A percentile compares a stretch with the other conserved stretches of the same genome.
Conservation (phyloP, 2,113 vertebrate genomes). For the Phrynosoma blainvillii region DNA sequence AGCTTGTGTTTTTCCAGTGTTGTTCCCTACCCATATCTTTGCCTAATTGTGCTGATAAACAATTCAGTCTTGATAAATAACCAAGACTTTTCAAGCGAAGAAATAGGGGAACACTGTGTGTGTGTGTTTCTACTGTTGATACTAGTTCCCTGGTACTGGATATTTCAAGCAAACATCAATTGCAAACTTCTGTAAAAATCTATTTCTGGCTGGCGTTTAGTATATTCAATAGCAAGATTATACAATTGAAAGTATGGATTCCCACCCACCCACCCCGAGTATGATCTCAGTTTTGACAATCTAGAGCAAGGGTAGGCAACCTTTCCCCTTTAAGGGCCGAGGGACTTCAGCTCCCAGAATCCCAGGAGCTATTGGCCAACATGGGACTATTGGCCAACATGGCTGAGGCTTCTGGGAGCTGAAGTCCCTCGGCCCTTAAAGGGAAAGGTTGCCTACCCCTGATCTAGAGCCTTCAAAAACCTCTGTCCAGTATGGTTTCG, state of each 20-base stretch:
- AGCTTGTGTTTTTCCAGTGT: not conserved
- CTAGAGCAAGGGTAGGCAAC: too few species aligned
- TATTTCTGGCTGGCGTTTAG: not conserved
- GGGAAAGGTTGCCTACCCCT: too few species aligned
- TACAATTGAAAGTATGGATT: not conserved
- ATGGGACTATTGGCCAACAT: too few species aligned
- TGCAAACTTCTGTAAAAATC: not conserved
- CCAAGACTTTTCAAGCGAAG: not conserved
- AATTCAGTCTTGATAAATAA: not conserved
- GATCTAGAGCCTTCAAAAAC: not conserved
- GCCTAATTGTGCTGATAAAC: not conserved
- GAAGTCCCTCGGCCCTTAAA: too few species aligned
- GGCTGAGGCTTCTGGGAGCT: too few species aligned
- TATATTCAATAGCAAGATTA: not conserved
- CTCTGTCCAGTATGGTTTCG: not conserved
- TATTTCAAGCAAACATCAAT: not conserved
- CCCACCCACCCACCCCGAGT: too few species aligned
- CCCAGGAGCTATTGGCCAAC: too few species aligned
- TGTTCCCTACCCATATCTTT: not conserved
- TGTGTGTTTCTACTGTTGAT: not conserved
- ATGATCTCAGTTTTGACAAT: not conserved
- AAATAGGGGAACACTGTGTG: not conserved
- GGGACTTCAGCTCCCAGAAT: too few species aligned
- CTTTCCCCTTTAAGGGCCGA: too few species aligned
- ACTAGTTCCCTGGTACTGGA: not conserved